These are phyloP conservation scores for Synergus itoensis DNA, from an alignment of 2,888 invertebrate genomes.

Conservation along the genomic window DNA sequence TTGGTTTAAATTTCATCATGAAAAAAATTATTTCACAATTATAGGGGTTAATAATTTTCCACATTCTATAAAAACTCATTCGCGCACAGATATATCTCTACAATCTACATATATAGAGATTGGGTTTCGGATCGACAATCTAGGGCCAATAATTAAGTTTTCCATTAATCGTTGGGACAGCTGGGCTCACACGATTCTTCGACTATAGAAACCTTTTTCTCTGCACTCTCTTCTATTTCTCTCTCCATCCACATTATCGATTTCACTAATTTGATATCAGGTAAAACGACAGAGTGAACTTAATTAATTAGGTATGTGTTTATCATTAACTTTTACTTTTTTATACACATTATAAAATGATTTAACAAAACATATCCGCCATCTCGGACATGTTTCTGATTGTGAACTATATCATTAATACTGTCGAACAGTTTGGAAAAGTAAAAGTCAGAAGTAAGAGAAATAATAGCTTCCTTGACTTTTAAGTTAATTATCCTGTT, in stretches of 20 bases:
- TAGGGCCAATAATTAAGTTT: conserved; percentile 71
- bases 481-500: conserved; percentile 8
- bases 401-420: too few species aligned
- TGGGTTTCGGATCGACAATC: not conserved
- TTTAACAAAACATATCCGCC: too few species aligned
- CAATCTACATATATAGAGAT: not conserved
- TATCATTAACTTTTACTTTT: too few species aligned
- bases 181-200: conserved; percentile 63
- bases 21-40: not conserved
- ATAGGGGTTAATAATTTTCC: not conserved
- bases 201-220: conserved; percentile 10
- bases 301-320: not conserved
- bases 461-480: too few species aligned
- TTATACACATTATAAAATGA: too few species aligned
- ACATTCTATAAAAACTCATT: not conserved
- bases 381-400: too few species aligned
- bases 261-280: conserved; percentile 17
- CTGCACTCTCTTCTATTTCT: conserved; percentile 2
- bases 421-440: too few species aligned
- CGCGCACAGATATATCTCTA: not conserved
- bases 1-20: too few species aligned
- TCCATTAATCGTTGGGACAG: conserved; percentile 73
- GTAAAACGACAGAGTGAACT: not conserved
- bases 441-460: too few species aligned
- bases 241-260: not conserved